Percentiles rank a stretch among this genome's conserved stretches.
These are phyloP conservation scores for Sesamia nonagrioides DNA, from an alignment of 1,140 invertebrate species.

Conservation along the genomic window DNA sequence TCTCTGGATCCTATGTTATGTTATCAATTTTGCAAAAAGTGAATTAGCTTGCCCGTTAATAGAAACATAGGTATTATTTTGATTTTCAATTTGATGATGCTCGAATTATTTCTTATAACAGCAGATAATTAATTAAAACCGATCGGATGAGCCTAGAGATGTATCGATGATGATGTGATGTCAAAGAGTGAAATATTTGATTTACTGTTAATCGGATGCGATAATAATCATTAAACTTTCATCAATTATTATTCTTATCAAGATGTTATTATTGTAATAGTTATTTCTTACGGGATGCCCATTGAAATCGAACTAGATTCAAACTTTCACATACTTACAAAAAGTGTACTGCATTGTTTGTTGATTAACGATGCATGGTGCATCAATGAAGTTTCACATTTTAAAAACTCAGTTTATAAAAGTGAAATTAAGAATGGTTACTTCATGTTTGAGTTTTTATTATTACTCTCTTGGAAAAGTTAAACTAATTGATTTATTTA, in stretches of 20 bases:
- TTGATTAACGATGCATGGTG: slow-evolving; percentile 54
- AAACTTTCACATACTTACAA: slow-evolving; percentile 76
- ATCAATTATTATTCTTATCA: slow-evolving; percentile 42
- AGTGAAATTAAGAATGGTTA: neutral
- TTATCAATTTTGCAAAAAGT: neutral
- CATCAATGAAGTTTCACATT: slow-evolving; percentile 47
- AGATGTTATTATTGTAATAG: too few relatives aligned
- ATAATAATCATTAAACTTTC: neutral
- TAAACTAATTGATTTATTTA: neutral
- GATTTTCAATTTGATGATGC: too few relatives aligned
- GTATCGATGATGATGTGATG: too few relatives aligned
- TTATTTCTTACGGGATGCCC: slow-evolving; percentile 42
- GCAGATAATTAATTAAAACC: neutral
- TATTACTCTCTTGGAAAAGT: neutral
- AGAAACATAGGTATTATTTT: too few relatives aligned
- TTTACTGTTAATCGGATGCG: too few relatives aligned
- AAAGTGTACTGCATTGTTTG: slow-evolving; percentile 73
- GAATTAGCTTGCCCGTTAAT: too few relatives aligned
- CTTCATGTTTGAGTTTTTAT: neutral
- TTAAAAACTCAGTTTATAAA: neutral
- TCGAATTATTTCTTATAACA: too few relatives aligned
- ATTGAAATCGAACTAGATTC: slow-evolving; percentile 66
- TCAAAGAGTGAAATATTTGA: too few relatives aligned
- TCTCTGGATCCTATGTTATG: too few relatives aligned
- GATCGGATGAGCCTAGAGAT: too few relatives aligned